These are phyloP conservation scores for Amblyjoppa fuscipennis DNA, from an alignment of 2,888 invertebrate species.

Conservation along the genomic window DNA sequence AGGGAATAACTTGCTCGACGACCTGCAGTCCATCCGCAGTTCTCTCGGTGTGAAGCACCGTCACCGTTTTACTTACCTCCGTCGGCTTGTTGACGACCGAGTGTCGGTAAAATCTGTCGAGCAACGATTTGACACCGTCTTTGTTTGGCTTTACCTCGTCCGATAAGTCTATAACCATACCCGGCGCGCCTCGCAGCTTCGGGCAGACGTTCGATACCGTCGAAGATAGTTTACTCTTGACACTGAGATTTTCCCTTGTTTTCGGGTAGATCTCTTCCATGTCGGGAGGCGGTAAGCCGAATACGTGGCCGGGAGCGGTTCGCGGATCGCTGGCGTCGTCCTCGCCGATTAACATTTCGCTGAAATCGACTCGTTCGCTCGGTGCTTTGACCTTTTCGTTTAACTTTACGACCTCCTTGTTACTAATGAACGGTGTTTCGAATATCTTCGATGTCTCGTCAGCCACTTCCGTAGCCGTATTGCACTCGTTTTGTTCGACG, in stretches of 20 bases:
- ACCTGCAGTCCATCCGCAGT: conserved; percentile 72
- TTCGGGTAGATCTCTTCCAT: conserved; percentile 57
- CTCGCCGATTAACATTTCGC: background rate
- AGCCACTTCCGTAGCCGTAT: background rate
- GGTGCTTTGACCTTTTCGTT: conserved; percentile 50
- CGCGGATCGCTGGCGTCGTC: background rate
- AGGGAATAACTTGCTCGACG: conserved; percentile 71
- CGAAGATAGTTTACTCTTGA: conserved; percentile 56
- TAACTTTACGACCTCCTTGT: conserved; percentile 59
- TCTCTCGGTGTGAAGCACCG: conserved; percentile 72
- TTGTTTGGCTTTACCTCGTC: conserved; percentile 85
- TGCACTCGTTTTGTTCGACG: background rate
- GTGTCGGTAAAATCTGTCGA: conserved; percentile 91
- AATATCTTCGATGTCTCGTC: conserved; percentile 43
- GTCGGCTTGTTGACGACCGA: conserved; percentile 86
- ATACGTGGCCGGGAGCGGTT: conserved; percentile 48
- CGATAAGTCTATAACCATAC: conserved; percentile 89
- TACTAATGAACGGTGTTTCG: conserved; percentile 67
- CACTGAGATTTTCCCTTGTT: background rate
- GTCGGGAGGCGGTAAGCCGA: conserved; percentile 68
- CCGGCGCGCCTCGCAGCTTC: conserved; percentile 86
- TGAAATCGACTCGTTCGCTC: background rate
- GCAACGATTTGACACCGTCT: conserved; percentile 88
- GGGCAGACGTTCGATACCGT: conserved; percentile 81
- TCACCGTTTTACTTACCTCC: conserved; percentile 81